phyloP scores from a whole-genome alignment of 2,797 vertebrate genomes.

The Channa striata region DNA sequence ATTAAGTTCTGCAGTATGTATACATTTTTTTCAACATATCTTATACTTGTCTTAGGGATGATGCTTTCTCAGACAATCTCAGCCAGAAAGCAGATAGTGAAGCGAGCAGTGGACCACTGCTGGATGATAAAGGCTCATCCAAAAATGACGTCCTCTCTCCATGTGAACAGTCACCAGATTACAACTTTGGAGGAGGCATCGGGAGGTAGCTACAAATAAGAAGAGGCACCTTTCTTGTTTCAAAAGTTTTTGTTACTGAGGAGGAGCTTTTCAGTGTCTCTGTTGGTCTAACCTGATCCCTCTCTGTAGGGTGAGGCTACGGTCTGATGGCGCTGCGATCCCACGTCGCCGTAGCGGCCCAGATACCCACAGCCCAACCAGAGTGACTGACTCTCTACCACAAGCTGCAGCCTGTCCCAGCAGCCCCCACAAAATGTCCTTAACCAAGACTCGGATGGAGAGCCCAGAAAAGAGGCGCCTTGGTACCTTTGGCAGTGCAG shows the following conservation, averaged over 20 bases:
- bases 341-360: slow-evolving; percentile 90
- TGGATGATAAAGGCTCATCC: slow-evolving; percentile 95
- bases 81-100: slow-evolving; percentile 98
- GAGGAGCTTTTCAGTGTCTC: slow-evolving; percentile 8
- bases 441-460: slow-evolving; percentile 90
- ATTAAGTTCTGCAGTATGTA: neutral
- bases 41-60: slow-evolving; percentile 85
- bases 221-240: neutral
- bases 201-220: slow-evolving; percentile 86
- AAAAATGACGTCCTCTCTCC: slow-evolving; percentile 96
- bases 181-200: slow-evolving; percentile 92
- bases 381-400: slow-evolving; percentile 89
- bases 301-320: slow-evolving; percentile 89
- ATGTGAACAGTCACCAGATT: slow-evolving; percentile 91
- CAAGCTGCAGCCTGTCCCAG: slow-evolving; percentile 95
- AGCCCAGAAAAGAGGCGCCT: slow-evolving; percentile 95
- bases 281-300: neutral
- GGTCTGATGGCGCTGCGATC: slow-evolving; percentile 94
- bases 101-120: slow-evolving; percentile 94
- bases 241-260: neutral
- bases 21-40: neutral
- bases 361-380: slow-evolving; percentile 93
- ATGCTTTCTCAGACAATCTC: slow-evolving; percentile 96
- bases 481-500: slow-evolving; percentile 94
- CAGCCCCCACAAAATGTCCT: slow-evolving; percentile 94